These are phyloP conservation scores for Zootoca vivipara DNA, from an alignment of 2,113 vertebrate genomes.

Conservation along the genomic window DNA sequence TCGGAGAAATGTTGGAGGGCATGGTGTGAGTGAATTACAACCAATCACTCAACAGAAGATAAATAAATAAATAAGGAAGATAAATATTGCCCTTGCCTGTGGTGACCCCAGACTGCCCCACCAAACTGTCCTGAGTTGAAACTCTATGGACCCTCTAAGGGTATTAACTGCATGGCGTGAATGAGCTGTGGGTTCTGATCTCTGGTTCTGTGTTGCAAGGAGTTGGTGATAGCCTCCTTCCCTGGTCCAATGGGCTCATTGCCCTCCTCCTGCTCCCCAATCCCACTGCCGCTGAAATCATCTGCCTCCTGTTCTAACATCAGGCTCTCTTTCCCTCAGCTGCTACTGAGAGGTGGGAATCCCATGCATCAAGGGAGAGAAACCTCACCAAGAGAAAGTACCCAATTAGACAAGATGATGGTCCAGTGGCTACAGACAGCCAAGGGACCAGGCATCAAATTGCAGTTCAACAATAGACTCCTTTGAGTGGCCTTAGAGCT, in stretches of 20 bases:
- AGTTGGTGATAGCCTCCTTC: neutral
- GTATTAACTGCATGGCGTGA: neutral
- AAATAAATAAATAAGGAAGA: no score
- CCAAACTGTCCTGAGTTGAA: neutral
- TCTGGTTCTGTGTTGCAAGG: neutral
- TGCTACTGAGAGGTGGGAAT: neutral
- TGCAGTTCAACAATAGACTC: neutral
- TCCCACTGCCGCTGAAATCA: neutral
- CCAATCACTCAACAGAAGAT: neutral
- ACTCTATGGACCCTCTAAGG: no score
- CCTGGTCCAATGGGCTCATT: neutral
- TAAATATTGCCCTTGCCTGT: neutral
- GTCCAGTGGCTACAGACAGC: neutral
- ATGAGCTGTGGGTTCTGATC: neutral
- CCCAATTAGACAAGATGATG: neutral
- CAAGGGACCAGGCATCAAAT: neutral
- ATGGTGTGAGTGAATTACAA: neutral
- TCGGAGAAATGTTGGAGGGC: no score
- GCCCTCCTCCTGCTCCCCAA: neutral
- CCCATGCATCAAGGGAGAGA: neutral
- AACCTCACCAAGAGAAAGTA: neutral
- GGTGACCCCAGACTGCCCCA: neutral
- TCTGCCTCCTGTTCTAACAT: no score
- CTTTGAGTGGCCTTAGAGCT: neutral
- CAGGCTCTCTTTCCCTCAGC: neutral